These are phyloP conservation scores for Alauda arvensis DNA, from an alignment of 2,797 vertebrate species.

Conservation along the genomic window DNA sequence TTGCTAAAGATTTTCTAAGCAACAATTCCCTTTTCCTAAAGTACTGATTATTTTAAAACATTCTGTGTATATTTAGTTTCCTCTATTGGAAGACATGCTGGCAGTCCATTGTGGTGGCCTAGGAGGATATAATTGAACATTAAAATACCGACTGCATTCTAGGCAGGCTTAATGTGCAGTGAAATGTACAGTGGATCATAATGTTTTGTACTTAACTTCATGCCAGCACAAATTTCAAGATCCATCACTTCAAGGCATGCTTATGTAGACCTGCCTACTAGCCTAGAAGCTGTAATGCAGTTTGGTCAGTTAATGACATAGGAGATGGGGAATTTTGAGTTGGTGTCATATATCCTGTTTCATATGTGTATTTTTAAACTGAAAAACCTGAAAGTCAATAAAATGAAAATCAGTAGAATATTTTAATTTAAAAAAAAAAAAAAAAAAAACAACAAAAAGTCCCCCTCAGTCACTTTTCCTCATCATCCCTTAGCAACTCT, in stretches of 20 bases:
- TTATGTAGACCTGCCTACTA: neutral
- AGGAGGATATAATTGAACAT: neutral
- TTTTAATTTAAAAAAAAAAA: neutral
- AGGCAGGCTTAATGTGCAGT: neutral
- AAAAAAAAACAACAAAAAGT: rapidly evolving
- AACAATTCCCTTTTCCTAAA: neutral
- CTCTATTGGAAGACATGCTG: neutral
- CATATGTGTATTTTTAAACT: neutral
- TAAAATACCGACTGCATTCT: neutral
- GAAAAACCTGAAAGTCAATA: neutral
- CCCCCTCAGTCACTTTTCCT: neutral
- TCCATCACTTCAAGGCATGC: neutral
- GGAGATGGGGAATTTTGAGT: neutral
- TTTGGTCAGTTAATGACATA: neutral
- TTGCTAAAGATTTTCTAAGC: neutral
- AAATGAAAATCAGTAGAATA: neutral
- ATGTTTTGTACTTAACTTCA: neutral
- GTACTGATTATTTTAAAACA: neutral
- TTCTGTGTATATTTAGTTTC: neutral
- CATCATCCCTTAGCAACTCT: neutral
- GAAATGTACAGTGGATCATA: neutral
- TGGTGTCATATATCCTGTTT: neutral
- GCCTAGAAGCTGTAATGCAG: neutral
- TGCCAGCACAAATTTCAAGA: neutral
- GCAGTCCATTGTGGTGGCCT: neutral